Conservation (phyloP, 2,113 vertebrate species). For the Callocephalon fimbriatum region DNA sequence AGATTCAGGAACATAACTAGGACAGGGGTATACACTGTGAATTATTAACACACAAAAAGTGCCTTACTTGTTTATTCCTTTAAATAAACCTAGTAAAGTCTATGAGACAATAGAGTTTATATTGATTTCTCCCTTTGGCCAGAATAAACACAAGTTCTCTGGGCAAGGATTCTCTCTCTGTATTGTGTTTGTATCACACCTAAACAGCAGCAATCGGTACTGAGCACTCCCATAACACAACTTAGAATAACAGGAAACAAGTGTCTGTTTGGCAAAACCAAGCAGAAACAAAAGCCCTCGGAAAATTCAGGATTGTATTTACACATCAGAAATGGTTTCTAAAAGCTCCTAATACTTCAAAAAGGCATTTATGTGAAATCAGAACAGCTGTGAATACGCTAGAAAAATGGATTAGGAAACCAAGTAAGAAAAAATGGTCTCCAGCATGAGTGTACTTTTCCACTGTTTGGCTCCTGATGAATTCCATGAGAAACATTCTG, state of each 20-base stretch:
- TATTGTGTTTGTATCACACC: not conserved
- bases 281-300: not conserved
- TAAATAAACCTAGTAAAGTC: not conserved
- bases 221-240: not conserved
- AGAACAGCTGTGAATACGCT: not conserved
- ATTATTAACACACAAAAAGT: not conserved
- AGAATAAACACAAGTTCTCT: not conserved
- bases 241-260: not conserved
- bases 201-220: not conserved
- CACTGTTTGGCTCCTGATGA: not conserved
- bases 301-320: not conserved
- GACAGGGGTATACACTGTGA: not conserved
- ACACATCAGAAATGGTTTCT: not conserved
- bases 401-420: not conserved
- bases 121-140: not conserved
- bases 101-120: not conserved
- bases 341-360: not conserved
- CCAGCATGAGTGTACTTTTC: not conserved
- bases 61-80: not conserved
- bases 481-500: accelerated
- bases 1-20: not conserved
- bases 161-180: not conserved
- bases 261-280: conserved; percentile 33
- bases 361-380: not conserved
- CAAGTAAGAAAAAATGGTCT: not conserved